Base-by-base conservation (phyloP, 2,888 invertebrate species). In the Vesta saturnalis region DNA sequence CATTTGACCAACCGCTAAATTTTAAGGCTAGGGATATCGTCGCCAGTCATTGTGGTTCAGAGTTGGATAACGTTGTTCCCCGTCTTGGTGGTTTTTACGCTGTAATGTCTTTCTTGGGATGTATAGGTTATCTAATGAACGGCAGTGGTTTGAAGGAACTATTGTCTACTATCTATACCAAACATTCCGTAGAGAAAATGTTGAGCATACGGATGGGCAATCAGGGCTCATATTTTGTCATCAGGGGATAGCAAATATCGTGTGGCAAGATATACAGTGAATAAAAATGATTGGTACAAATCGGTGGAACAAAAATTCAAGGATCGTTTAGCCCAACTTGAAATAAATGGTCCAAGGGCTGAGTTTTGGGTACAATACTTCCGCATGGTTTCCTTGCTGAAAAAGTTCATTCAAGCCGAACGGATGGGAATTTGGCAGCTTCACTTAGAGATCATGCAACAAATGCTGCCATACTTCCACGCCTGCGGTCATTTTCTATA, bases 291-390 rank as follows among this genome's bases (percentile, higher is more conserved):
- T 86, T 87, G 85, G 85, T 85, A 85, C 35, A 58, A 58, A 39
- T 39, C 19, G 6, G 30, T 5, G 43, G 39, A 14, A 39, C 14
- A 12, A n/a, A n/a, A n/a, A n/a, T n/a, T n/a, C n/a, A n/a, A n/a
- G n/a, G n/a, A n/a, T n/a, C n/a, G n/a, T n/a, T 86, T 87, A 87
- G 87, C 10, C 1, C 46, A 67, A 60, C 21, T 71, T 22, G 75
- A 74, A 70, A 54, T 62, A 19, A 71, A 64, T 35, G 76, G 76
- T 55, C 66, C 70, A 22, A 79, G 77, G 18, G 73, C 77, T 14
- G 72, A 72, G 64, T 55, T 78, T 23, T 78, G 78, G 77, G 52
- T 76, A 0, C 72, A 73, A 35, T 74, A 76, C 63, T 79, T 77
- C 60, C 62, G 70, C 5, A 74, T 81, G 74, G 72, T 79, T 3